Evolutionary conservation across 2,113 vertebrate species (phyloP), one percentile per base, ranked within the genome.

Genomic region (Sebastes schlegelii): DNA sequence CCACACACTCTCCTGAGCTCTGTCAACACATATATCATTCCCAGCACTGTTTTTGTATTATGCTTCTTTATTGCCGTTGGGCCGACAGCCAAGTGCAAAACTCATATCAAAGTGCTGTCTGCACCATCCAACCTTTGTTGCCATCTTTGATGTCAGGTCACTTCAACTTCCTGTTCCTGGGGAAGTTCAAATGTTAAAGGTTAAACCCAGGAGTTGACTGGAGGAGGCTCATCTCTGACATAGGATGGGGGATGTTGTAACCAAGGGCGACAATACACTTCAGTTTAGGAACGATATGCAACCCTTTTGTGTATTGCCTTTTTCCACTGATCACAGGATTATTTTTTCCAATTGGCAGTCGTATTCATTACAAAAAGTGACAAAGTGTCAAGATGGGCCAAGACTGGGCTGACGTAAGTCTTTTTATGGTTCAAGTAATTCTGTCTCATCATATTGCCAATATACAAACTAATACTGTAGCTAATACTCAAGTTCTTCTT

Each of bases 101-200:
- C 86, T 78, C 72, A 58, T 80, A 77, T 88, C 78, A 93, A 85
- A 26, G 86, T 87, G 88, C 90, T 74, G 68, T 90, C 86, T 89
- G 77, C 87, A 93, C 89, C 81, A 54, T 93, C 94, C 86, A 91
- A 96, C 95, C 95, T 96, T 94, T 93, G 93, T 70, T 93, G 95
- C 94, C 95, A 96, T 96, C 91, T 93, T 34, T 89, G 95, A 91
- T 73, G 91, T 96, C 93, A 84, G 92, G 89, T 91, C 88, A 92
- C 92, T 91, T 93, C 92, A 82, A 92, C 91, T 92, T 93, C 89
- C 93, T 94, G 93, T 91, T 90, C 91, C 95, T 94, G 70, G 77
- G 77, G 63, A 85, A 77, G 89, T 92, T 93, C 75, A 93, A 81
- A 93, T 82, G 86, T 85, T 68, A 92, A 77, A 92, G 66, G 82